Evolutionary conservation across 2,113 vertebrate species (phyloP), one percentile per base, ranked within the genome.

Genomic region (Pygoscelis antarcticus): DNA sequence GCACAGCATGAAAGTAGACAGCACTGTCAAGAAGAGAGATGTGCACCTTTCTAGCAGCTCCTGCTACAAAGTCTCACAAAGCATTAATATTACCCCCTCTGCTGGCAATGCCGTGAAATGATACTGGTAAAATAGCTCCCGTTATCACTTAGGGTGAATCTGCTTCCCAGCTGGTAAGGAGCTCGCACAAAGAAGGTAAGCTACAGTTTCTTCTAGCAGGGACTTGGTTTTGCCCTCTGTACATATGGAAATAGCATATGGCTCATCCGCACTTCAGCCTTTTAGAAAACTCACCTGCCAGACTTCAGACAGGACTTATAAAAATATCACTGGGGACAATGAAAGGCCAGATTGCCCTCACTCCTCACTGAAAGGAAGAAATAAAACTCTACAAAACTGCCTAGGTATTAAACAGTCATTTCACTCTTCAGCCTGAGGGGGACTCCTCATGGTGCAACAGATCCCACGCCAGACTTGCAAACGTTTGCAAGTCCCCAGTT

Each of bases 71-170:
- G 46, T 32, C 62, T 38, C 69, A 4, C 18, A 40, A 34, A 8
- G 65, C 34, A 29, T 75, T 64, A 40, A 49, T 58, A 26, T 11
- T 22, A 14, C 79, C 61, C 89, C 92, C 94, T 96, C 97, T 83
- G 76, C 82, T 79, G 96, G 95, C 40, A 79, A 30, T 3, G 14
- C 29, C 4, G 1, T 4, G 52, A 18, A 58, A 58, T 3, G 15
- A 12, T 17, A 20, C 9, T 6, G 20, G 16, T 34, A 14, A 16
- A 60, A 47, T 1, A 6, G 23, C 32, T 58, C 54, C 49, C 1
- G 2, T 19, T 6, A 17, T 0, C 34, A 10, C 38, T 10, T 2
- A 0, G 2, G 2, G 13, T 38, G 13, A 46, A 11, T 1, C 30
- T 6, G 72, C 26, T 34, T 10, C 64, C 77, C 38, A 19, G 52